Percentiles rank a stretch among this genome's conserved stretches.
Conservation (phyloP, 2,888 invertebrate genomes). For the Drosophila maculinotata region DNA sequence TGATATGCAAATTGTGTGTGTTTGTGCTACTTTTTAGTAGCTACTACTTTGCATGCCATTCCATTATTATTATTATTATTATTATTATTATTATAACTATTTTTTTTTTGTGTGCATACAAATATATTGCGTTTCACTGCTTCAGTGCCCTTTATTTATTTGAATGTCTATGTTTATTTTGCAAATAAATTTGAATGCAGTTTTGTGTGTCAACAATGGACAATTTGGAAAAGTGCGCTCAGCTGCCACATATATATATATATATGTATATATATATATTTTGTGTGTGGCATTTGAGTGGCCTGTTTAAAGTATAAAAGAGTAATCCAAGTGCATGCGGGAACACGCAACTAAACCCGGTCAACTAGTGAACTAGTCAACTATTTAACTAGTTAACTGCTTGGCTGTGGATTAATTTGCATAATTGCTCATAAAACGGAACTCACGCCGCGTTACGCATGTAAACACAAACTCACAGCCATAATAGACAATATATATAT, state of each 20-base stretch:
- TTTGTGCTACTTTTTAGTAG: constrained; percentile 13
- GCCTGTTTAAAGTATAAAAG: constrained; percentile 40
- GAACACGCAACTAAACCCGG: constrained; percentile 43
- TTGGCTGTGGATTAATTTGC: constrained; percentile 72
- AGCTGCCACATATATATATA: constrained; percentile 2
- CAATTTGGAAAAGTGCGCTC: constrained; percentile 60
- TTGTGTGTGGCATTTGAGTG: constrained; percentile 34
- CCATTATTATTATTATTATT: constrained; percentile 4
- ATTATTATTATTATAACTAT: constrained; percentile 8
- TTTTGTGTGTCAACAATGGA: constrained; percentile 63
- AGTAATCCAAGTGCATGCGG: constrained; percentile 28
- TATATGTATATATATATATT: not conserved
- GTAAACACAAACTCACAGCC: constrained; percentile 26
- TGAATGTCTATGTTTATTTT: constrained; percentile 44
- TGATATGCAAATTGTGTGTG: constrained; percentile 1
- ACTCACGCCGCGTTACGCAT: constrained; percentile 70
- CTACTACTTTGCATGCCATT: constrained; percentile 9
- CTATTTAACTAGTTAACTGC: constrained; percentile 55
- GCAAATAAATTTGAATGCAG: constrained; percentile 61
- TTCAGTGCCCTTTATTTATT: constrained; percentile 46
- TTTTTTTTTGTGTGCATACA: constrained; percentile 11
- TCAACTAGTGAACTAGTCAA: constrained; percentile 43
- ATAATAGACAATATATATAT: constrained; percentile 22
- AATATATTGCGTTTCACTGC: constrained; percentile 24
- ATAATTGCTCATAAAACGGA: constrained; percentile 75